Percentiles rank a stretch among this genome's conserved stretches.
phyloP scores from a whole-genome alignment of 2,888 invertebrate species.

The Scaptomyza parva region DNA sequence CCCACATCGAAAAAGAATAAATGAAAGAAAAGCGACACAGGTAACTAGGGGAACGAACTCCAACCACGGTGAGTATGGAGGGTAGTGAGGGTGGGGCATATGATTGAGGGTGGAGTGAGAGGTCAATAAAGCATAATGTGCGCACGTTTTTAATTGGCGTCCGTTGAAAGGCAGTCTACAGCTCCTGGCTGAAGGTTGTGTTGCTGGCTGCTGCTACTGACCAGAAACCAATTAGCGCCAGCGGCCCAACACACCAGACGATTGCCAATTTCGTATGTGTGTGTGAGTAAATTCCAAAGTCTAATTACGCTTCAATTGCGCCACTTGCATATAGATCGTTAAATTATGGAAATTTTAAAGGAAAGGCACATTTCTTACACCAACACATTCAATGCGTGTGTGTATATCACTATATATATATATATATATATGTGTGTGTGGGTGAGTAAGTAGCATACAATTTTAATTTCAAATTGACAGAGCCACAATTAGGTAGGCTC shows the following conservation, averaged over 20 bases:
- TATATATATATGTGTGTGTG: slow-evolving; percentile 14
- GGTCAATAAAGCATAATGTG: slow-evolving; percentile 81
- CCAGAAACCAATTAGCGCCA: slow-evolving; percentile 80
- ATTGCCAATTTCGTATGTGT: slow-evolving; percentile 49
- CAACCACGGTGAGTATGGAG: neutral
- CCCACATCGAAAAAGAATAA: slow-evolving; percentile 55
- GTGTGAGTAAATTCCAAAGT: slow-evolving; percentile 67
- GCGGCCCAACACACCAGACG: slow-evolving; percentile 54
- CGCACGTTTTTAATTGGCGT: slow-evolving; percentile 80
- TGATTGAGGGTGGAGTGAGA: slow-evolving; percentile 30
- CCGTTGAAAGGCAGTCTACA: slow-evolving; percentile 62
- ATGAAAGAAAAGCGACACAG: slow-evolving; percentile 26
- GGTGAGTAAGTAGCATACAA: slow-evolving; percentile 50
- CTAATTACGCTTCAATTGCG: slow-evolving; percentile 85
- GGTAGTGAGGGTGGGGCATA: neutral
- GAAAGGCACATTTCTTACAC: slow-evolving; percentile 71
- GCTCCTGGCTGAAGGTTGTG: slow-evolving; percentile 34
- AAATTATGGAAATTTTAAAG: slow-evolving; percentile 85
- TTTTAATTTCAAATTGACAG: slow-evolving; percentile 82
- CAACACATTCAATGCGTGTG: slow-evolving; percentile 24
- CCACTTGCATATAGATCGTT: slow-evolving; percentile 84
- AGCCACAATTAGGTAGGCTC: slow-evolving; percentile 68
- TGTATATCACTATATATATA: neutral
- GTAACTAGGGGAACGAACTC: slow-evolving; percentile 41
- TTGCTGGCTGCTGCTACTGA: slow-evolving; percentile 55